Evolutionary conservation across 2,888 invertebrate species (phyloP), one percentile per base, ranked within the genome.

Genomic region (Lycia hirtaria): DNA sequence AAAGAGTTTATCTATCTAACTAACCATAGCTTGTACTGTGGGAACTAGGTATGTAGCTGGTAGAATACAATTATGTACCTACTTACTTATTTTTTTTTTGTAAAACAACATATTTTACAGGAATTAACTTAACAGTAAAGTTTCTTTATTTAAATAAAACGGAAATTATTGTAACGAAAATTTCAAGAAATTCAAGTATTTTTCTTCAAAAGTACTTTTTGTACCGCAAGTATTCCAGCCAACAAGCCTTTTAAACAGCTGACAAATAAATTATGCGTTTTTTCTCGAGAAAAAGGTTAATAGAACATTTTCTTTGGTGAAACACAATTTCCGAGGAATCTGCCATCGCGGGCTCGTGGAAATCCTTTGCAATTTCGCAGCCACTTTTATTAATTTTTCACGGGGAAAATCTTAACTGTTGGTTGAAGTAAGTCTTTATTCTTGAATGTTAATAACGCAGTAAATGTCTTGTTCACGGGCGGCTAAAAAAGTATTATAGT

Each of bases 401-500:
- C 55, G 47, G 57, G 41, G 56, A 52, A 60, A 60, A 64, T 59
- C 45, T 44, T 57, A 58, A 55, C 50, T 19, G 56, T 53, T 58
- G 52, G 51, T 30, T 48, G 68, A 66, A 67, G 64, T 64, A 68
- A 73, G 71, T 69, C 72, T 62, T 57, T 67, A 69, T 71, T 70
- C 73, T 65, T 65, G 62, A 61, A 53, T 64, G 54, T 64, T 69
- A 69, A 67, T 68, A 59, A 62, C 57, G 32, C n/a, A 30, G 60
- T 64, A 41, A 24, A 26, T 15, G 9, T 0, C 9, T 4, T 41
- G 0, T 26, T 26, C 41, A 41, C 41, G 26, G 4, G 1, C 35
- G 33, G 4, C 9, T 17, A 33, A 15, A 15, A n/a, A n/a, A n/a
- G n/a, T n/a, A n/a, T n/a, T n/a, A n/a, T n/a, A n/a, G n/a, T n/a